Base-by-base conservation (phyloP, 2,113 vertebrate genomes). In the Apodemus sylvaticus region DNA sequence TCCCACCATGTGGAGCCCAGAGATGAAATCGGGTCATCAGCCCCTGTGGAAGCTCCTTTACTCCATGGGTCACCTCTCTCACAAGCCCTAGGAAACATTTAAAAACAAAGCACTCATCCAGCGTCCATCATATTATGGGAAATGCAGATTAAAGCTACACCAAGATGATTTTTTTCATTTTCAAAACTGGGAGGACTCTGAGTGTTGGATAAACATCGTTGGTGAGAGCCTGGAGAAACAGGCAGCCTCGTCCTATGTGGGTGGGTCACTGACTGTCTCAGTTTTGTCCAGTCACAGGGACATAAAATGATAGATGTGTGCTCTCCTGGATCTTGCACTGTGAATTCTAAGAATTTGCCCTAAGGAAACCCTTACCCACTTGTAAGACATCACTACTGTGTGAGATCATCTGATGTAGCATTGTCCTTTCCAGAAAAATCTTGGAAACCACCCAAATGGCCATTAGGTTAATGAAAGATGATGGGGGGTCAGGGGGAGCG, bases 401-500 rank as follows among this genome's bases (percentile, higher is more conserved):
- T 19, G 53, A 55, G 77, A 12, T 81, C 89, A 89, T 51, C 74
- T 68, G 85, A 81, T 3, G 17, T 13, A 34, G 17, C 1, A 14
- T 4, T 91, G 5, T 51, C 78, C 86, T 71, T 36, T 31, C 82
- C 58, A 91, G 66, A 0, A 77, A 73, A 29, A 82, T 51, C 36
- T 36, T 77, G 45, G 71, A 96, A 81, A 53, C 51, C n/a, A 53
- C 10, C 74, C 94, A 90, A 77, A 42, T 58, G 4, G 42, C 48
- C 66, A 73, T 58, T 62, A 82, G 24, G 39, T 73, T 96, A 86
- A 89, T 76, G 86, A 92, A 78, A 66, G 36, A 58, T 16, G 68
- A 55, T 26, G 42, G 94, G 74, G 42, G 26, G 62, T n/a, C n/a
- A 11, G 5, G 9, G 4, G 22, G n/a, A 7, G 42, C 22, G 51